Evolutionary conservation across 1,140 invertebrate genomes (phyloP).

Genomic region (Pseudomyrmex sp.): DNA sequence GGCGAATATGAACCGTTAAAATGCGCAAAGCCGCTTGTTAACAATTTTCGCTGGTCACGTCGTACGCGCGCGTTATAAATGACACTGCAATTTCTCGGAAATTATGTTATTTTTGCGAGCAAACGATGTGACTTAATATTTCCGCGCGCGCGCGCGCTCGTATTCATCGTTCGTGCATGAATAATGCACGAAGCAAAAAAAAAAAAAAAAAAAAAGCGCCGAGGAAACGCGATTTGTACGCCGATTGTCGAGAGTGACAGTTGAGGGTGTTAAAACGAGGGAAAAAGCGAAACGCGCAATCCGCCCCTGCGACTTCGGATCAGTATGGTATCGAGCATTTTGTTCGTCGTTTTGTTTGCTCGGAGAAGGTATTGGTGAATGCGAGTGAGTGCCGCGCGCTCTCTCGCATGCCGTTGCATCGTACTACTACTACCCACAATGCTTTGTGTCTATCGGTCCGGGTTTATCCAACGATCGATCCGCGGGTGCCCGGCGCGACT

Average conservation of each 20-base stretch:
- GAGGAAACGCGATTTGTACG: conserved; percentile 7
- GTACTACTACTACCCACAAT: conserved; percentile 67
- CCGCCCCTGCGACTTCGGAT: conserved; percentile 68
- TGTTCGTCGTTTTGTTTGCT: conserved; percentile 74
- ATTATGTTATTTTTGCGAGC: background rate
- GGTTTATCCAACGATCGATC: conserved; percentile 74
- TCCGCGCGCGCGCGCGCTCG: conserved; percentile 3
- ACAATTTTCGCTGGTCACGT: conserved; percentile 29
- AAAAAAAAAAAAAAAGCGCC: background rate
- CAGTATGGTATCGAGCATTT: conserved; percentile 71
- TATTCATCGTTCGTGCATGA: conserved; percentile 8
- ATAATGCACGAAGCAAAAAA: background rate
- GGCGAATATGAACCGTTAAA: conserved; percentile 17
- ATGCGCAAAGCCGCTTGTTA: conserved; percentile 26
- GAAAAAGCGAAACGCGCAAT: conserved; percentile 43
- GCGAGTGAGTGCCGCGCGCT: conserved; percentile 59
- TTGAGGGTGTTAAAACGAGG: background rate
- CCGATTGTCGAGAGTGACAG: background rate
- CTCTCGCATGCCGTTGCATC: conserved; percentile 72
- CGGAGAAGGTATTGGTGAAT: conserved; percentile 70
- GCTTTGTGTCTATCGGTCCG: conserved; percentile 73
- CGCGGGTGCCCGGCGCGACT: conserved; percentile 66
- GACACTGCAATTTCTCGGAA: conserved; percentile 10
- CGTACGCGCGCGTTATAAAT: background rate
- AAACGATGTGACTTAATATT: conserved; percentile 27